Base-by-base conservation (phyloP, 2,797 vertebrate genomes). In the Nothura maculosa region DNA sequence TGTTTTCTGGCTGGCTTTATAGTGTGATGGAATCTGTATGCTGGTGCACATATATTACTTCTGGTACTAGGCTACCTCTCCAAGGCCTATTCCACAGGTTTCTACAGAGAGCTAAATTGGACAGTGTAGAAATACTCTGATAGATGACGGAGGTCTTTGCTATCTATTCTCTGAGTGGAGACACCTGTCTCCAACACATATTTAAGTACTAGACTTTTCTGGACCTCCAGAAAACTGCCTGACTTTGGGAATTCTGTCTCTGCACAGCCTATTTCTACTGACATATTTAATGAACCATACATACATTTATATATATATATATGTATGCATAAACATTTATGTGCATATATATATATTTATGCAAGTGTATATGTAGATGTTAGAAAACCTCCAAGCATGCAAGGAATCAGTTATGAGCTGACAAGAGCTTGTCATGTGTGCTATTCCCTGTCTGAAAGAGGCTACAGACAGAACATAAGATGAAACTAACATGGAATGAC, bases 331-430 rank as follows among this genome's bases (percentile, higher is more conserved):
- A 4, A n/a, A 1, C 34, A 34, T 2, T 5, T 5, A 16, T 36
- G 45, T 13, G 7, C 17, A 7, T 9, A 0, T 4, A 9, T 72
- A 6, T 34, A 17, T 38, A 0, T 62, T 6, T 50, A 8, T n/a
- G 5, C 34, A 1, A 34, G 47, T 2, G 9, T 4, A 28, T 30
- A 38, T 6, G 4, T 17, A 8, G 3, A 27, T 12, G 10, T 10
- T 25, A 3, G 8, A 28, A 17, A 43, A 42, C 50, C 25, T 67
- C 7, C 12, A 77, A 21, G 18, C 1, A 0, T 55, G 25, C 19
- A 83, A 57, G 8, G 55, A 3, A 57, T 72, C 48, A 64, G 13
- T n/a, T 15, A 4, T 42, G 20, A 10, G 8, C 34, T 86, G 24
- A 64, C 28, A 72, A 61, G 24, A 21, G 24, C 19, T 78, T 90